Base-by-base conservation (phyloP, 2,888 invertebrate genomes). In the Neoscelio sp. region DNA sequence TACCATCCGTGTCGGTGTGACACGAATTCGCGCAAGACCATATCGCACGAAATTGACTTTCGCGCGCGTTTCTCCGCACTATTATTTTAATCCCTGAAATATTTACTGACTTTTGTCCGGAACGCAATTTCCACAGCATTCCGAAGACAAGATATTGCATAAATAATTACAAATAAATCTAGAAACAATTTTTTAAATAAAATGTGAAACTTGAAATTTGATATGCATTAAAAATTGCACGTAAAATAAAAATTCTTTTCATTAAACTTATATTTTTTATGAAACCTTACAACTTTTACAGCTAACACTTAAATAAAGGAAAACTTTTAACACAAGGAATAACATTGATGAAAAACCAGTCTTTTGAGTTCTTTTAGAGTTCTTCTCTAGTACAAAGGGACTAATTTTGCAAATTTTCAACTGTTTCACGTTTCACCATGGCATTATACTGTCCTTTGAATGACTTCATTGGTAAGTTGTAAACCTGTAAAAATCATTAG, bases 381-480 rank as follows among this genome's bases (percentile, higher is more conserved):
- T 35, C 12, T 35, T 35, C 1, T 35, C 12, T 35, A 35, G 12
- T 5, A 1, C 35, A 5, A 1, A n/a, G 13, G n/a, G 38, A n/a
- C 38, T 56, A 4, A 13, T 56, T 40, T 10, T 26, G 7, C 2
- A 44, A 8, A n/a, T 20, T 42, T 2, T 68, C 56, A 12, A 40
- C 4, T 35, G 12, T 42, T 58, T 82, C 77, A 12, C 52, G 48
- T 5, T 2, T 12, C 13, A 52, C 44, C 82, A 85, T 79, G 10
- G 44, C 33, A 2, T 78, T 40, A 58, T 74, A 84, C 40, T 88
- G 88, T 5, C 76, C 67, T 0, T 83, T 81, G 86, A 88, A 89
- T 7, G 60, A 71, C 0, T 82, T 23, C 6, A 88, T 64, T 0
- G 83, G 54, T 12, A 78, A 81, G 0, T 78, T 74, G 58, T 85